Conservation (phyloP, 2,113 vertebrate genomes). For the Recurvirostra avosetta region DNA sequence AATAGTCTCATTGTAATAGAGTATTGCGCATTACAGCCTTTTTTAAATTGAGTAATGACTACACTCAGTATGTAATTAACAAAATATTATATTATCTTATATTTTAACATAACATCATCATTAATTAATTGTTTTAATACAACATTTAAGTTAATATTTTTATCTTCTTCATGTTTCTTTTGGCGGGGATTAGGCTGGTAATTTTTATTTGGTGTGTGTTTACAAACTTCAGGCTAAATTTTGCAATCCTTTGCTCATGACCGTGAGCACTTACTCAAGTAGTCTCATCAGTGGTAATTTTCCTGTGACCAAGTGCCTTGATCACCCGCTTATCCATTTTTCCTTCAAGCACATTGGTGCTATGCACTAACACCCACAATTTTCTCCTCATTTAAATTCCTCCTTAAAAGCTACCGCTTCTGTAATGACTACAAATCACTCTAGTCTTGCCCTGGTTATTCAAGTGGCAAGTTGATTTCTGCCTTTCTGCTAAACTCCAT, state of each 20-base stretch:
- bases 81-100: background rate
- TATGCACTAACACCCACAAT: background rate
- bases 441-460: background rate
- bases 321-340: background rate
- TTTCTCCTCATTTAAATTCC: conserved; percentile 19
- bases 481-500: background rate
- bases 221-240: conserved; percentile 39
- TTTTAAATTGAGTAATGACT: conserved; percentile 5
- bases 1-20: background rate
- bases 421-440: background rate
- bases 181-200: background rate
- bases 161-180: background rate
- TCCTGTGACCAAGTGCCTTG: background rate
- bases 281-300: conserved; percentile 11
- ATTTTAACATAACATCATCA: background rate
- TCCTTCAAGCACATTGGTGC: background rate
- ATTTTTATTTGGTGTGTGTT: conserved; percentile 19
- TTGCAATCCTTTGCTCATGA: conserved; percentile 6
- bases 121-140: background rate
- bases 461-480: background rate
- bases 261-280: background rate
- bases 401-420: background rate
- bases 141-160: background rate
- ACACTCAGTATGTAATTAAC: background rate
- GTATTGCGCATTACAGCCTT: background rate